Conservation (phyloP, 2,113 vertebrate genomes). For the Dasyornis broadbenti region DNA sequence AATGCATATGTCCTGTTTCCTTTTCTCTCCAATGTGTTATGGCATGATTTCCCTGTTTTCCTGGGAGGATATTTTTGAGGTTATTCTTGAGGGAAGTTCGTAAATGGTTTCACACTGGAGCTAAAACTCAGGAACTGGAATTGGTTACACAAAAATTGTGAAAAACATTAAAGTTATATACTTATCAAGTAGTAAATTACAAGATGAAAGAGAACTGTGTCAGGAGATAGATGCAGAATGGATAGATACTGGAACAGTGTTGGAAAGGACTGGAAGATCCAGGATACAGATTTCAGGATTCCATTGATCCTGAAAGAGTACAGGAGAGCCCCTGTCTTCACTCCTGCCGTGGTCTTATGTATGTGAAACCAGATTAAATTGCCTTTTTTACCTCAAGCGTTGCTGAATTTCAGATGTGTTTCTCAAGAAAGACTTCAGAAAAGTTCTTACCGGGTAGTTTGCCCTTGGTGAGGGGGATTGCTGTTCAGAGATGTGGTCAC, state of each 20-base stretch:
- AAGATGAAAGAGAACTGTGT: background rate
- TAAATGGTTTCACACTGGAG: background rate
- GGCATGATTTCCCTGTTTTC: background rate
- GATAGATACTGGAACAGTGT: background rate
- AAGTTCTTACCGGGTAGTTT: background rate
- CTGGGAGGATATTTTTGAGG: background rate
- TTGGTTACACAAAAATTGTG: background rate
- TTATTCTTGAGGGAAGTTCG: background rate
- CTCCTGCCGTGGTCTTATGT: accelerated
- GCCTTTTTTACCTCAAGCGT: background rate
- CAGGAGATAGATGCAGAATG: background rate
- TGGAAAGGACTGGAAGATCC: background rate
- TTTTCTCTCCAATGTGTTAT: background rate
- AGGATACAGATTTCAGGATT: background rate
- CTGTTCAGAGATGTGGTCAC: background rate
- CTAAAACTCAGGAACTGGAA: background rate
- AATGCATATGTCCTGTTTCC: background rate
- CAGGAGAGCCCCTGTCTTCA: background rate
- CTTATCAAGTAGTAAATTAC: background rate
- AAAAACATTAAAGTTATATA: background rate
- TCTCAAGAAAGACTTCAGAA: background rate
- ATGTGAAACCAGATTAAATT: background rate
- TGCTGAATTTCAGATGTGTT: background rate
- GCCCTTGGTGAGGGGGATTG: background rate
- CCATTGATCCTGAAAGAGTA: background rate